These are phyloP conservation scores for Apis mellifera DNA, from an alignment of 1,140 invertebrate genomes.

Conservation along the genomic window DNA sequence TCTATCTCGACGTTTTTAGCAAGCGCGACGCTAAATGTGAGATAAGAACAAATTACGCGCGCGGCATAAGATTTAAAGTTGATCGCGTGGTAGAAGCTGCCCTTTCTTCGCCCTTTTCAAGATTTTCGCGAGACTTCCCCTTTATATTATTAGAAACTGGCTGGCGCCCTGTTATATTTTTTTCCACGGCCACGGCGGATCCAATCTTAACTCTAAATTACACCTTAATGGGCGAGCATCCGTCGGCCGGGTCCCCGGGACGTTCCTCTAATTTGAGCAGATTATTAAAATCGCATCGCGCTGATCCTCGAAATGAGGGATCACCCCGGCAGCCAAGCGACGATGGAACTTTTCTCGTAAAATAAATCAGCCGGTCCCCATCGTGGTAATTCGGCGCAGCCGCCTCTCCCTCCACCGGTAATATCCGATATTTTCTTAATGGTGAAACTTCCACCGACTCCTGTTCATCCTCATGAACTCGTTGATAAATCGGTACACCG, in stretches of 20 bases:
- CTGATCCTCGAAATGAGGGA: constrained; percentile 58
- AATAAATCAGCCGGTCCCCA: constrained; percentile 63
- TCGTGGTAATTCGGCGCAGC: constrained; percentile 65
- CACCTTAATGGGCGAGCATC: constrained; percentile 20
- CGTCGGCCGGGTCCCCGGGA: background rate
- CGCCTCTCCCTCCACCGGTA: constrained; percentile 53
- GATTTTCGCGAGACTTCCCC: background rate
- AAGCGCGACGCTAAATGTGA: background rate
- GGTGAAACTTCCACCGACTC: constrained; percentile 48
- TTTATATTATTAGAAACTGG: background rate
- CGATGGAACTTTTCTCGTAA: constrained; percentile 68
- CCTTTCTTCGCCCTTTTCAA: background rate
- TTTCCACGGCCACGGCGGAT: constrained; percentile 10
- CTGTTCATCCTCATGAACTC: constrained; percentile 59
- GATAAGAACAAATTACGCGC: too few relatives aligned
- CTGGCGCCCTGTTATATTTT: background rate
- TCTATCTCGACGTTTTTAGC: too few relatives aligned
- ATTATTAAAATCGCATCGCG: constrained; percentile 67
- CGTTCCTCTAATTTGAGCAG: constrained; percentile 56
- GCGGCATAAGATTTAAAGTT: background rate
- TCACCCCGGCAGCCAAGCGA: constrained; percentile 43
- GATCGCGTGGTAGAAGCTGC: too few relatives aligned
- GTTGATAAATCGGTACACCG: constrained; percentile 60
- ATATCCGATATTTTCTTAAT: constrained; percentile 71
- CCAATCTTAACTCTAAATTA: constrained; percentile 44